Evolutionary conservation across 2,888 invertebrate species (phyloP).

Genomic region (Hydroisotoma schaefferi): DNA sequence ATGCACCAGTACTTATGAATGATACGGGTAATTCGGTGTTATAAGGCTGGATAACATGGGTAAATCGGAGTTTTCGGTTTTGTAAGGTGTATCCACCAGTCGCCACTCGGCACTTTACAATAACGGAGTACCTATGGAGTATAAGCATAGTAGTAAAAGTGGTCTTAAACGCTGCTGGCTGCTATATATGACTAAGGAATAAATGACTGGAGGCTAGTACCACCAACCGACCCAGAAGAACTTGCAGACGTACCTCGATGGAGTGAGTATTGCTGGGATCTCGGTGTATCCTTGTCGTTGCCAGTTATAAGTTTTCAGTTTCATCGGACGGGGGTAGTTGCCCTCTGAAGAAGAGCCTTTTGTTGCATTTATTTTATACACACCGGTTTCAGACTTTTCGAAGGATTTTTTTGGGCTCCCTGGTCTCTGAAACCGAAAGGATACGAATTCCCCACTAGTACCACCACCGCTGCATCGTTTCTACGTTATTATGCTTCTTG

Average conservation of each 20-base stretch:
- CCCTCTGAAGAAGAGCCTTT: slow-evolving; percentile 14
- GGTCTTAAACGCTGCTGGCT: too few relatives aligned
- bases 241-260: too few relatives aligned
- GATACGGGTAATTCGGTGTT: too few relatives aligned
- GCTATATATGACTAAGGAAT: neutral
- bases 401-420: slow-evolving; percentile 13
- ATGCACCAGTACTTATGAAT: too few relatives aligned
- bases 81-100: too few relatives aligned
- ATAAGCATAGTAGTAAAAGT: too few relatives aligned
- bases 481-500: too few relatives aligned
- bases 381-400: slow-evolving; percentile 19
- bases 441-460: slow-evolving; percentile 1
- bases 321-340: slow-evolving; percentile 12
- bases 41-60: too few relatives aligned
- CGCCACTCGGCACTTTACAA: too few relatives aligned
- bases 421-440: neutral
- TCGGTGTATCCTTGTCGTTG: neutral
- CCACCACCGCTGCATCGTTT: too few relatives aligned
- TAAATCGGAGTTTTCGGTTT: too few relatives aligned
- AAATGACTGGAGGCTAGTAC: slow-evolving; percentile 13
- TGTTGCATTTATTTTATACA: neutral
- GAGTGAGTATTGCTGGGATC: neutral
- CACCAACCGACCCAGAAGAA: neutral
- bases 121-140: too few relatives aligned
- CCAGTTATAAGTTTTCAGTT: neutral